These are phyloP conservation scores for Parthenolecanium corni DNA, from an alignment of 2,888 invertebrate species.

Conservation along the genomic window DNA sequence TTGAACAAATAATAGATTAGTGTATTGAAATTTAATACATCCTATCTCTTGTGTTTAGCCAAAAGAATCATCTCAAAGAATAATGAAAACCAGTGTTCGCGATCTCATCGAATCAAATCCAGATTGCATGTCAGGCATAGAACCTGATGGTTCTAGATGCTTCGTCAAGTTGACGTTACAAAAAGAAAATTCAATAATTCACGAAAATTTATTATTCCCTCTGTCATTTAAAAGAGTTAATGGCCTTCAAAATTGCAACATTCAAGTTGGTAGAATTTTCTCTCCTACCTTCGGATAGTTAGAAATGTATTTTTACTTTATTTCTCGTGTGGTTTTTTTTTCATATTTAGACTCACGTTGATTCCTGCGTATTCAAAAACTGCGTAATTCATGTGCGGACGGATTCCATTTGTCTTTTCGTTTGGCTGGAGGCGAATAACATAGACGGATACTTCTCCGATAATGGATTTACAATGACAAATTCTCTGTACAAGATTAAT, in stretches of 20 bases:
- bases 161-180: slow-evolving; percentile 8
- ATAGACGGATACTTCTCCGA: slow-evolving; percentile 56
- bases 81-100: slow-evolving; percentile 18
- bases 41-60: slow-evolving; percentile 9
- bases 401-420: slow-evolving; percentile 51
- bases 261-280: slow-evolving; percentile 31
- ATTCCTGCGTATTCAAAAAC: slow-evolving; percentile 32
- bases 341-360: slow-evolving; percentile 35
- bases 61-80: slow-evolving; percentile 22
- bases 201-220: slow-evolving; percentile 58
- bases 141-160: slow-evolving; percentile 21
- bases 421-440: slow-evolving; percentile 51
- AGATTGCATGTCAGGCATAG: not conserved
- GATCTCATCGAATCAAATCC: slow-evolving; percentile 9
- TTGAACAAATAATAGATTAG: not conserved
- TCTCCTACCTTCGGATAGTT: too few relatives aligned
- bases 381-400: slow-evolving; percentile 40
- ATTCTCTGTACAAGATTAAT: slow-evolving; percentile 1
- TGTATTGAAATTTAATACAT: not conserved
- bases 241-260: slow-evolving; percentile 30
- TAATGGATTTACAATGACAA: slow-evolving; percentile 51
- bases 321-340: not conserved
- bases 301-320: too few relatives aligned
- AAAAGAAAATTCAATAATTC: slow-evolving; percentile 34
- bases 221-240: slow-evolving; percentile 43